Percentiles rank a stretch among this genome's conserved stretches.
Evolutionary conservation across 2,888 invertebrate genomes (phyloP).

Genomic region (Synanthedon tipuliformis): DNA sequence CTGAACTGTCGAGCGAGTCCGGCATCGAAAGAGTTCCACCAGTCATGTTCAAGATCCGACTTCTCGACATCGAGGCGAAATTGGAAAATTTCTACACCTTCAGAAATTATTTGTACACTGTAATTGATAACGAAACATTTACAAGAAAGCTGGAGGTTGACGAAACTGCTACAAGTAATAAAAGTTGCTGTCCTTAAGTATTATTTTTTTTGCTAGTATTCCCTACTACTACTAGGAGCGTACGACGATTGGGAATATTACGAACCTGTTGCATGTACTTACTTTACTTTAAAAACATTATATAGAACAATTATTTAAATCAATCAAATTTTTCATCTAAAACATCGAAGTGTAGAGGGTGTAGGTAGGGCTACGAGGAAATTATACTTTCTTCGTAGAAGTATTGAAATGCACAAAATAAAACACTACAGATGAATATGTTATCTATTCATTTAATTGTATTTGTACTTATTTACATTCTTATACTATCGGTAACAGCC

Average conservation of each 20-base stretch:
- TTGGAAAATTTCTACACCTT: conserved; percentile 45
- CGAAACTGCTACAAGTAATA: background rate
- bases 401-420: too few relatives aligned
- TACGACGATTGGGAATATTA: too few relatives aligned
- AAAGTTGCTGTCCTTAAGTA: background rate
- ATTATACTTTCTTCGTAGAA: too few relatives aligned
- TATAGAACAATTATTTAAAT: too few relatives aligned
- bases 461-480: background rate
- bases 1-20: conserved; percentile 37
- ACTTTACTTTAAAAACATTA: too few relatives aligned
- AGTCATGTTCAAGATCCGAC: conserved; percentile 51
- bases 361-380: too few relatives aligned
- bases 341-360: too few relatives aligned
- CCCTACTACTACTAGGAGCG: too few relatives aligned
- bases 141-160: conserved; percentile 23
- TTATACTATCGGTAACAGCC: conserved; percentile 5
- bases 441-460: background rate
- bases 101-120: conserved; percentile 41
- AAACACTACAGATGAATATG: background rate
- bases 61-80: conserved; percentile 33
- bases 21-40: conserved; percentile 55
- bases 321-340: too few relatives aligned
- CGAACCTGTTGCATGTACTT: too few relatives aligned
- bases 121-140: conserved; percentile 43
- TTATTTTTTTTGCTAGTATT: too few relatives aligned